These are phyloP conservation scores for Coturnix japonica DNA, from an alignment of 2,113 vertebrate species.

Conservation along the genomic window DNA sequence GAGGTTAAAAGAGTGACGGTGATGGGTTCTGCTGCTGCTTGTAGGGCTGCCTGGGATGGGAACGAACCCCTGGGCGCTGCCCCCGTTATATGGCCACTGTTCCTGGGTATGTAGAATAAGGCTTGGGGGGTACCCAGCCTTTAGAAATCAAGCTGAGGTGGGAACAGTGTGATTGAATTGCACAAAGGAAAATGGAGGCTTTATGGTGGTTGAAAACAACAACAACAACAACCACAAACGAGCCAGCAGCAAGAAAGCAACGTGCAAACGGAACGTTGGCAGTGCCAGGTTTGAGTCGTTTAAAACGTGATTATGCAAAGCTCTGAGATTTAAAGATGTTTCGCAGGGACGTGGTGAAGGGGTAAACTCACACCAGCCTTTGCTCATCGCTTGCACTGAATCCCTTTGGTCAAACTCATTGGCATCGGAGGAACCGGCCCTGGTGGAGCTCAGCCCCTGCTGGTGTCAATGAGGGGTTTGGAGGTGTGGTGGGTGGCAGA, in stretches of 20 bases:
- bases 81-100: neutral
- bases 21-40: neutral
- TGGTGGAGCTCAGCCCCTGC: neutral
- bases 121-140: neutral
- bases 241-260: constrained; percentile 2
- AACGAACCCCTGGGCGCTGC: neutral
- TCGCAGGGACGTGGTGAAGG: neutral
- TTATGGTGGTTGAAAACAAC: neutral
- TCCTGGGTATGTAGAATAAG: neutral
- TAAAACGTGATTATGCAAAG: neutral
- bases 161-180: neutral
- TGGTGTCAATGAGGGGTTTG: neutral
- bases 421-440: neutral
- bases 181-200: constrained; percentile 20
- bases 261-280: neutral
- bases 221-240: neutral
- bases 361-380: neutral
- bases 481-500: neutral
- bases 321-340: neutral
- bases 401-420: constrained; percentile 17
- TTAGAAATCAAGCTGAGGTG: neutral
- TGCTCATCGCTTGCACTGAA: neutral
- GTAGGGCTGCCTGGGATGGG: neutral
- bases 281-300: constrained; percentile 23
- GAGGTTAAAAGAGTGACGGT: neutral